A percentile compares a stretch with the other conserved stretches of the same genome.
These are phyloP conservation scores for Lepeophtheirus nordmannii DNA, from an alignment of 2,888 invertebrate genomes.

Conservation along the genomic window DNA sequence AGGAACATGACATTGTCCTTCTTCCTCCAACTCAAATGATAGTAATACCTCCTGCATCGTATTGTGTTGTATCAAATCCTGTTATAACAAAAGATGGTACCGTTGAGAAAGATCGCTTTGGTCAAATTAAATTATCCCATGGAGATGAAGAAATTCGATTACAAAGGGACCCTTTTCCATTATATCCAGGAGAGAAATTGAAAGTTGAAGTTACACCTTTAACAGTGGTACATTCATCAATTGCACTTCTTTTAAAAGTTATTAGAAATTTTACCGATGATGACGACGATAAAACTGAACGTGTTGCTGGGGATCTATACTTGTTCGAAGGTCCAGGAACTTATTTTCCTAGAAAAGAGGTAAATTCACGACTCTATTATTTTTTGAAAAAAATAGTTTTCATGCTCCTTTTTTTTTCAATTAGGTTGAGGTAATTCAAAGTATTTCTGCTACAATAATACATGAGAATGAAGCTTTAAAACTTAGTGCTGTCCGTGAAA, in stretches of 20 bases:
- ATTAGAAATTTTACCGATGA: constrained; percentile 35
- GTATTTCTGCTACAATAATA: constrained; percentile 36
- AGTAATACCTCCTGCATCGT: constrained; percentile 38
- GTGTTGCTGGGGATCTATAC: constrained; percentile 40
- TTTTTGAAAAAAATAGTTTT: not conserved
- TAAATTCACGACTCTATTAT: not conserved
- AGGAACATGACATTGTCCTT: constrained; percentile 40
- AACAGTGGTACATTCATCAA: constrained; percentile 36
- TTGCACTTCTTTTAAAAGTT: constrained; percentile 36
- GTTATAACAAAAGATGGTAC: constrained; percentile 32
- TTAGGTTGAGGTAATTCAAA: constrained; percentile 35
- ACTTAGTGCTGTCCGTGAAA: constrained; percentile 37
- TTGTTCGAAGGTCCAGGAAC: constrained; percentile 39
- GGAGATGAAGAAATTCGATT: constrained; percentile 38
- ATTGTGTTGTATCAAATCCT: constrained; percentile 39
- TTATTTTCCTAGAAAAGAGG: constrained; percentile 38
- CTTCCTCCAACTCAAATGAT: constrained; percentile 37
- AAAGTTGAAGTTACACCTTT: constrained; percentile 28
- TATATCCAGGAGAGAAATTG: constrained; percentile 38
- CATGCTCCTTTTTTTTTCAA: not conserved
- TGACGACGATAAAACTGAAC: constrained; percentile 31
- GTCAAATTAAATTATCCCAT: constrained; percentile 35
- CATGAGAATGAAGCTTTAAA: constrained; percentile 38
- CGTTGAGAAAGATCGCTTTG: constrained; percentile 33
- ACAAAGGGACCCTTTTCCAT: constrained; percentile 39